A percentile compares a stretch with the other conserved stretches of the same genome.
Conservation (phyloP, 1,140 invertebrate genomes). For the Pteromalus puparum region DNA sequence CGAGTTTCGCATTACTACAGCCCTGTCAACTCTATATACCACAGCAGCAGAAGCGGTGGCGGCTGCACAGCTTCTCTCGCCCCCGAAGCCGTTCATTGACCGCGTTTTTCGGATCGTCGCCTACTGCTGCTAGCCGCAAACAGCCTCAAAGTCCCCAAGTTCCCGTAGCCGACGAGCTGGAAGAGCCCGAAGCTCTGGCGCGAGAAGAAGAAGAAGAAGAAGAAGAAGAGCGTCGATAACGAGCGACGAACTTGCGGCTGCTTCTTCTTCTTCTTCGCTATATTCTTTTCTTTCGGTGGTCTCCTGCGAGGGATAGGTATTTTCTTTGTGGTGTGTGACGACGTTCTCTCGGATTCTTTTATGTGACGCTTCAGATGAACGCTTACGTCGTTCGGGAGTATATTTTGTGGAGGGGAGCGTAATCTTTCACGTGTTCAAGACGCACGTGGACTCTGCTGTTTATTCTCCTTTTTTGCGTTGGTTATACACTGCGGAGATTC, state of each 20-base stretch:
- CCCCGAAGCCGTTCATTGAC: slow-evolving; percentile 35
- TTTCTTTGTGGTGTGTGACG: not conserved
- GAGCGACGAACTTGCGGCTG: not conserved
- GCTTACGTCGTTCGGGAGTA: not conserved
- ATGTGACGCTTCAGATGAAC: not conserved
- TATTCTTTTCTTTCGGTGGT: not conserved
- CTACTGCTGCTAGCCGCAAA: not conserved
- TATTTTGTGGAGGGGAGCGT: too few species aligned
- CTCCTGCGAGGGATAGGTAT: not conserved
- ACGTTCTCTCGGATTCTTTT: too few species aligned
- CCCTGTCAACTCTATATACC: not conserved
- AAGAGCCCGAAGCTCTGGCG: too few species aligned
- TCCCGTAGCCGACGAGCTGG: not conserved
- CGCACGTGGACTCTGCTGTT: too few species aligned
- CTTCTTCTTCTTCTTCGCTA: not conserved
- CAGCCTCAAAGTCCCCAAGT: slow-evolving; percentile 21
- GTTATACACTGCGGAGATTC: too few species aligned
- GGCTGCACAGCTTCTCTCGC: not conserved
- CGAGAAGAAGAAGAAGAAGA: not conserved
- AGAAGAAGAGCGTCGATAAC: not conserved
- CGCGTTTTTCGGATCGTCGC: slow-evolving; percentile 44
- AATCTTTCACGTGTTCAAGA: too few species aligned
- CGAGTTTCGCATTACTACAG: slow-evolving; percentile 32
- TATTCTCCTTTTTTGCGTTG: too few species aligned
- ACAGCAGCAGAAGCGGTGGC: not conserved